These are phyloP conservation scores for Meloidogyne chitwoodi DNA, from an alignment of 1,140 invertebrate genomes.

Conservation along the genomic window DNA sequence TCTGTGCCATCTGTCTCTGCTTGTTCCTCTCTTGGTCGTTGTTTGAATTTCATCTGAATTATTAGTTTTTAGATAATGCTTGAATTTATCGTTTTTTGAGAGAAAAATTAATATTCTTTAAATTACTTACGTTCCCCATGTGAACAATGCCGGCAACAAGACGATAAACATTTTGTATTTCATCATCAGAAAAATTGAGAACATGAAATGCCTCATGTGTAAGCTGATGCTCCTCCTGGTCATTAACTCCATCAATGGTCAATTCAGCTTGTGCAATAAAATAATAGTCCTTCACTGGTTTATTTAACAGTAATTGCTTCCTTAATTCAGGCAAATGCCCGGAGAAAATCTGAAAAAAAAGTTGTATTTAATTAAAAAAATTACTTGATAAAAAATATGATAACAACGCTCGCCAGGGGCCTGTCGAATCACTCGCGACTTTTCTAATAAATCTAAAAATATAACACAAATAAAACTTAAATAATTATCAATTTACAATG, in stretches of 20 bases:
- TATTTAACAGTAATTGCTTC: slow-evolving; percentile 52
- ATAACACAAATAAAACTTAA: slow-evolving; percentile 34
- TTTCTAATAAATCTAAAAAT: slow-evolving; percentile 87
- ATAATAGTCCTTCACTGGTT: slow-evolving; percentile 54
- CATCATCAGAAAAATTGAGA: slow-evolving; percentile 88
- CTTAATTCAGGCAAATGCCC: slow-evolving; percentile 74
- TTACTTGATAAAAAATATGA: slow-evolving; percentile 67
- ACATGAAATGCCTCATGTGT: slow-evolving; percentile 98
- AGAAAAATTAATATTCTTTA: no score
- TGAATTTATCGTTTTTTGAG: no score
- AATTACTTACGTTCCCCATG: slow-evolving; percentile 65
- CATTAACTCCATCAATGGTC: slow-evolving; percentile 81
- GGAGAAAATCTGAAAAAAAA: slow-evolving; percentile 83
- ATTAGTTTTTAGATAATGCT: no score
- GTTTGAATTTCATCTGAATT: slow-evolving; percentile 88
- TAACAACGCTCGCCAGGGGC: slow-evolving; percentile 95
- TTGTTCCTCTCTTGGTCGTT: slow-evolving; percentile 98
- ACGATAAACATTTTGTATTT: slow-evolving; percentile 92
- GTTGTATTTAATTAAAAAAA: no score
- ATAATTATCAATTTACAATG: slow-evolving; percentile 80
- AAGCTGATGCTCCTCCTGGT: slow-evolving; percentile 83
- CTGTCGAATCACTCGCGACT: slow-evolving; percentile 99
- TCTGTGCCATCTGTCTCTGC: slow-evolving; percentile 93
- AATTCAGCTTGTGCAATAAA: slow-evolving; percentile 95
- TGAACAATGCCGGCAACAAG: slow-evolving; percentile 95